Conservation (phyloP, 2,113 vertebrate species). For the Strigops habroptila region DNA sequence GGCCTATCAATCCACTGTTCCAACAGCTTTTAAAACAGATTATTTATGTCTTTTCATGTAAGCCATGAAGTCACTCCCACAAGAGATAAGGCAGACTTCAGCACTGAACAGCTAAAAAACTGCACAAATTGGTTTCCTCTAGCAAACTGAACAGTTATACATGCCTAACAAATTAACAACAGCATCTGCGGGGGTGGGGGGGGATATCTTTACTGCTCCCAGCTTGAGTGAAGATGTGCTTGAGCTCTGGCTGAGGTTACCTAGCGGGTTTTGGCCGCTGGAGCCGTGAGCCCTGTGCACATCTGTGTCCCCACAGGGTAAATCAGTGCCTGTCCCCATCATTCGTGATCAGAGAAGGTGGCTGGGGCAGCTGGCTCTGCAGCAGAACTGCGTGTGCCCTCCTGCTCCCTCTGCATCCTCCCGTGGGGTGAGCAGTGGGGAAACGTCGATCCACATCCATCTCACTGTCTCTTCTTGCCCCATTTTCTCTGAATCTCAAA, state of each 20-base stretch:
- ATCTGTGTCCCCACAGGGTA: neutral
- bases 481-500: neutral
- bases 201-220: neutral
- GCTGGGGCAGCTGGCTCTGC: neutral
- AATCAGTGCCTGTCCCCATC: neutral
- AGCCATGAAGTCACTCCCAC: neutral
- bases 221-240: neutral
- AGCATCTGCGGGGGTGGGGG: neutral
- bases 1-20: neutral
- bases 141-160: neutral
- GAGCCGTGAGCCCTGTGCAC: fast-evolving
- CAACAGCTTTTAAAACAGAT: slow-evolving; percentile 13
- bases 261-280: neutral
- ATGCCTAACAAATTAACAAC: neutral
- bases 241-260: neutral
- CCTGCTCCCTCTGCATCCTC: neutral
- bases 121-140: neutral
- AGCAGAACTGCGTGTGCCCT: fast-evolving
- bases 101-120: neutral
- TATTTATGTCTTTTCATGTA: slow-evolving; percentile 5
- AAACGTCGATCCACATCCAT: neutral
- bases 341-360: neutral
- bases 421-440: neutral
- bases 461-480: neutral
- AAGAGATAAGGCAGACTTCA: slow-evolving; percentile 24